phyloP scores from a whole-genome alignment of 1,140 invertebrate species.

The Nasonia giraulti region DNA sequence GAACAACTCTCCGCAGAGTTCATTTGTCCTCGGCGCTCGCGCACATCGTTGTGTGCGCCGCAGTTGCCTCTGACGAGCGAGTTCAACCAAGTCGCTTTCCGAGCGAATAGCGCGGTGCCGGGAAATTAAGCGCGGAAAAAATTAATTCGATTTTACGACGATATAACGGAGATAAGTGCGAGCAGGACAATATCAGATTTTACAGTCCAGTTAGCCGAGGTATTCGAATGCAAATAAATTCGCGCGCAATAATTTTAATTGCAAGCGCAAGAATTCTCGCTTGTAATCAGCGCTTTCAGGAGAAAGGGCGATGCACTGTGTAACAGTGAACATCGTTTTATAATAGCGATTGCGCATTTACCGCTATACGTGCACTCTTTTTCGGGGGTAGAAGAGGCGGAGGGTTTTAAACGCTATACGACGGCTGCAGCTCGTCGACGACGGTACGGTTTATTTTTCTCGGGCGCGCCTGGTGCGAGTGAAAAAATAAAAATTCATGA shows the following conservation, averaged over 20 bases:
- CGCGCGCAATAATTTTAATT: neutral
- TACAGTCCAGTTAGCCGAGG: too few relatives aligned
- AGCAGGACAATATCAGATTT: too few relatives aligned
- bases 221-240: neutral
- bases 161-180: neutral
- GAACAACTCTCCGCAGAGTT: conserved; percentile 7
- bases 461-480: too few relatives aligned
- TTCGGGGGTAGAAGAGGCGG: neutral
- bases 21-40: neutral
- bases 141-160: neutral
- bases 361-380: neutral
- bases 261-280: neutral
- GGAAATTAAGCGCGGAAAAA: neutral
- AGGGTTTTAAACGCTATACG: neutral
- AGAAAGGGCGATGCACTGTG: neutral
- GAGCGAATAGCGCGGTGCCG: neutral
- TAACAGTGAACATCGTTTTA: too few relatives aligned
- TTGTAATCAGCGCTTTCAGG: neutral
- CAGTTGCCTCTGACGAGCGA: neutral
- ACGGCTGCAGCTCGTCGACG: neutral
- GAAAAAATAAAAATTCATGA: neutral
- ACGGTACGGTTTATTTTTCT: neutral
- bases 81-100: neutral
- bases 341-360: neutral
- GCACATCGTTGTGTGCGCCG: neutral